Conservation (phyloP, 2,113 vertebrate genomes). For the Heterotis niloticus region DNA sequence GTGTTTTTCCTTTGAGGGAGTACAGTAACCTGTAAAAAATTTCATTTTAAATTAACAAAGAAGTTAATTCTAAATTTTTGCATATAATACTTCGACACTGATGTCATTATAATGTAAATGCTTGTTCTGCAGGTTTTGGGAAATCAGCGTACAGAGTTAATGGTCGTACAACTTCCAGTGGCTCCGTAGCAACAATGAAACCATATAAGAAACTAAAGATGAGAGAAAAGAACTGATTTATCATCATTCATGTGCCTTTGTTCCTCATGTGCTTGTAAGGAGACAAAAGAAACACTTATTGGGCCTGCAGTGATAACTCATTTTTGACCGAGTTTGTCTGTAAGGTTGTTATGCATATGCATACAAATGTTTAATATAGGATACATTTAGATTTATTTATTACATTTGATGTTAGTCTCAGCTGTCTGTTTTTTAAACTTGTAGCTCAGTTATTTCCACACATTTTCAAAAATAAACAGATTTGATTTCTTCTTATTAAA, state of each 20-base stretch:
- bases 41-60: too few species aligned
- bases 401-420: neutral
- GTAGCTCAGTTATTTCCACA: neutral
- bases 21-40: too few species aligned
- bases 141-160: too few species aligned
- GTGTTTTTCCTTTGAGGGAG: too few species aligned
- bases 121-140: too few species aligned
- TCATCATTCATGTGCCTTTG: too few species aligned
- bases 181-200: neutral
- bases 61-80: neutral
- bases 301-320: neutral
- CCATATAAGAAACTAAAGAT: neutral
- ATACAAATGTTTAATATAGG: too few species aligned
- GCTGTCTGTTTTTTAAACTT: neutral
- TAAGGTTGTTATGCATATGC: too few species aligned
- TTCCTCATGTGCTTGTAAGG: too few species aligned
- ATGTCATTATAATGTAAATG: neutral
- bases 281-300: too few species aligned
- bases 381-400: neutral
- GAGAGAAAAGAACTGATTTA: neutral
- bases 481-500: slow-evolving; percentile 9
- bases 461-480: neutral
- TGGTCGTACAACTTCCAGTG: too few species aligned
- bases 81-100: neutral
- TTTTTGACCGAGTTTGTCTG: neutral